Conservation (phyloP, 2,888 invertebrate genomes). For the Gymnosoma rotundatum region DNA sequence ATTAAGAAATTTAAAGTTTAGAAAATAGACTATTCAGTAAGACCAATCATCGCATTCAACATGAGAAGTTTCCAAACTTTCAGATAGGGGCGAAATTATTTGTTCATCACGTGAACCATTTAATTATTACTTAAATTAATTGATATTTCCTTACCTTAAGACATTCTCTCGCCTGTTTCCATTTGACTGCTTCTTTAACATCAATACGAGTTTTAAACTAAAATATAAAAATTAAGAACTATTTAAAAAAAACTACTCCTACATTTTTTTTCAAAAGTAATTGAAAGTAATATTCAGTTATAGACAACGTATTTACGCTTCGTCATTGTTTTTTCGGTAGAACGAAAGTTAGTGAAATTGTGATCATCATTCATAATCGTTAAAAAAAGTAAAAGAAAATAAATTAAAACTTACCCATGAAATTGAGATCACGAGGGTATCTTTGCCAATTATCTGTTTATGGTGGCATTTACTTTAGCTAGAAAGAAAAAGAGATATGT, state of each 20-base stretch:
- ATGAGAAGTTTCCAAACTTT: slow-evolving; percentile 68
- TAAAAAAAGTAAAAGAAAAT: too few relatives aligned
- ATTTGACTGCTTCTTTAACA: neutral
- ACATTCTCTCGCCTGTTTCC: neutral
- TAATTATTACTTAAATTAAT: slow-evolving; percentile 1
- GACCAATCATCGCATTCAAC: slow-evolving; percentile 80
- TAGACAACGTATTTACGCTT: slow-evolving; percentile 12
- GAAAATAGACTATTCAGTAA: slow-evolving; percentile 70
- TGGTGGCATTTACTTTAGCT: too few relatives aligned
- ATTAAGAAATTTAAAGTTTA: too few relatives aligned
- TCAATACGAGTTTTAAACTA: neutral
- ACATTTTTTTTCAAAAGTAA: too few relatives aligned
- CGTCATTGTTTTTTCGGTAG: slow-evolving; percentile 59
- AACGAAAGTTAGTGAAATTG: slow-evolving; percentile 24
- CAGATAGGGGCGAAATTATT: slow-evolving; percentile 71
- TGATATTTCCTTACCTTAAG: neutral
- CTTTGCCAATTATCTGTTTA: too few relatives aligned
- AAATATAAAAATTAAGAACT: neutral
- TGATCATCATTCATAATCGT: too few relatives aligned
- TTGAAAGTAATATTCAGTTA: neutral
- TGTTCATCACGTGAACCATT: neutral
- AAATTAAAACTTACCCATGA: too few relatives aligned
- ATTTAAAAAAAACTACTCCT: too few relatives aligned
- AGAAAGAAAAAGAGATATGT: too few relatives aligned
- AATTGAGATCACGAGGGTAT: too few relatives aligned